phyloP scores from a whole-genome alignment of 2,113 vertebrate genomes.

The Lophochroa leadbeateri region DNA sequence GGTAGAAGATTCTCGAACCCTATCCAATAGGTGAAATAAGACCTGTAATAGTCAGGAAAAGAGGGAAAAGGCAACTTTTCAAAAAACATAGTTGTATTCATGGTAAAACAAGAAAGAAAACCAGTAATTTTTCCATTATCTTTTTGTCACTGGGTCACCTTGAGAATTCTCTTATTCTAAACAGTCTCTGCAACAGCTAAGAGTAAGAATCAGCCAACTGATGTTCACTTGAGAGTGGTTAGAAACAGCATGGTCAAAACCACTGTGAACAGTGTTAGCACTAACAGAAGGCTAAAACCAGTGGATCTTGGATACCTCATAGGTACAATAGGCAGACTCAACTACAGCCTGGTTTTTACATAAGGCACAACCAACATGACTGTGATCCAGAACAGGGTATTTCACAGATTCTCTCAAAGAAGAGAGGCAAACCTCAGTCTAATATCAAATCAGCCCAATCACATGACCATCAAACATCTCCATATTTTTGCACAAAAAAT shows the following conservation, averaged over 20 bases:
- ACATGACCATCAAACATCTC: background rate
- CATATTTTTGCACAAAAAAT: background rate
- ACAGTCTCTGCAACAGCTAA: background rate
- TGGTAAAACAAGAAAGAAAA: background rate
- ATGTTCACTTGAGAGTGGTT: background rate
- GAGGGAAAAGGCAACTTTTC: background rate
- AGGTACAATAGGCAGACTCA: background rate
- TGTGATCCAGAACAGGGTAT: background rate
- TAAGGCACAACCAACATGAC: background rate
- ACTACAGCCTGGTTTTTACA: background rate
- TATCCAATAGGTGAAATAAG: slow-evolving; percentile 91
- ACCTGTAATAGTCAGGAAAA: slow-evolving; percentile 78
- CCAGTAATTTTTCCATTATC: background rate
- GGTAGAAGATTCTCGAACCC: slow-evolving; percentile 93
- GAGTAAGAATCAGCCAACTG: background rate
- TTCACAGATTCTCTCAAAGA: background rate
- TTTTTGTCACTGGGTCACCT: background rate
- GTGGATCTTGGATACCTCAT: background rate
- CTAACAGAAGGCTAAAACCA: background rate
- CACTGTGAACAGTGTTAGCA: background rate
- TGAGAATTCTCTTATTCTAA: background rate
- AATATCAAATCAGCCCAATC: background rate
- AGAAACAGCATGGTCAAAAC: background rate
- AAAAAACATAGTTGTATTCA: background rate
- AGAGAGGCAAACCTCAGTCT: background rate